Evolutionary conservation across 1,140 invertebrate genomes (phyloP).

Genomic region (Dreissena polymorpha): DNA sequence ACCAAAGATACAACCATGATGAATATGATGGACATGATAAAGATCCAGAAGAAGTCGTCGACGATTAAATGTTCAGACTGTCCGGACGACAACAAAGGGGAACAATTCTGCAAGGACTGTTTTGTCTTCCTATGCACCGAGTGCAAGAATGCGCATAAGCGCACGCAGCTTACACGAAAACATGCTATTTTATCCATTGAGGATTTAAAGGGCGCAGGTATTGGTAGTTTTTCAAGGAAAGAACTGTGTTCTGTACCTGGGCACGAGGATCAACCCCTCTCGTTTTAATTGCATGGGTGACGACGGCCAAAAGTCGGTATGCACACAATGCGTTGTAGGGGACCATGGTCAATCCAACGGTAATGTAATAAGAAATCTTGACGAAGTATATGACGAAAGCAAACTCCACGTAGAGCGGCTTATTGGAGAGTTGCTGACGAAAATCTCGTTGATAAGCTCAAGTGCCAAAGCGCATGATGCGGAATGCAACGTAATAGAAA

Average conservation of each 20-base stretch:
- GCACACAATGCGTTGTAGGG: constrained; percentile 40
- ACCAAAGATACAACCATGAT: constrained; percentile 40
- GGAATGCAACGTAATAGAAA: constrained; percentile 11
- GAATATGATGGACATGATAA: constrained; percentile 53
- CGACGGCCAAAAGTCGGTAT: constrained; percentile 49
- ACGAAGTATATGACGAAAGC: constrained; percentile 44
- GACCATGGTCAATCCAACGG: constrained; percentile 43
- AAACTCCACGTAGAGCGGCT: constrained; percentile 39
- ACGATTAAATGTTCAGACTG: constrained; percentile 50
- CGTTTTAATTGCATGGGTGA: constrained; percentile 45
- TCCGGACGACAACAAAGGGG: constrained; percentile 43
- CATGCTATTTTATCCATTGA: constrained; percentile 42
- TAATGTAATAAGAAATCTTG: constrained; percentile 47
- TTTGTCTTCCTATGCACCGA: constrained; percentile 53
- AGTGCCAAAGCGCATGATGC: constrained; percentile 33
- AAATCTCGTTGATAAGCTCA: constrained; percentile 41
- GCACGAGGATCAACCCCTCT: constrained; percentile 54
- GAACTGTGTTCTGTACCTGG: constrained; percentile 45
- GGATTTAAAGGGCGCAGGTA: constrained; percentile 38
- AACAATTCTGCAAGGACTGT: constrained; percentile 51
- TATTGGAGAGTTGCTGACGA: constrained; percentile 41
- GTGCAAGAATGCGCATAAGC: constrained; percentile 50
- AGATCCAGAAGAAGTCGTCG: constrained; percentile 44
- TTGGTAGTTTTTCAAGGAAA: constrained; percentile 48
- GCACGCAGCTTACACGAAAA: constrained; percentile 43